phyloP scores from a whole-genome alignment of 2,113 vertebrate genomes.

The Poeciliopsis occidentalis region DNA sequence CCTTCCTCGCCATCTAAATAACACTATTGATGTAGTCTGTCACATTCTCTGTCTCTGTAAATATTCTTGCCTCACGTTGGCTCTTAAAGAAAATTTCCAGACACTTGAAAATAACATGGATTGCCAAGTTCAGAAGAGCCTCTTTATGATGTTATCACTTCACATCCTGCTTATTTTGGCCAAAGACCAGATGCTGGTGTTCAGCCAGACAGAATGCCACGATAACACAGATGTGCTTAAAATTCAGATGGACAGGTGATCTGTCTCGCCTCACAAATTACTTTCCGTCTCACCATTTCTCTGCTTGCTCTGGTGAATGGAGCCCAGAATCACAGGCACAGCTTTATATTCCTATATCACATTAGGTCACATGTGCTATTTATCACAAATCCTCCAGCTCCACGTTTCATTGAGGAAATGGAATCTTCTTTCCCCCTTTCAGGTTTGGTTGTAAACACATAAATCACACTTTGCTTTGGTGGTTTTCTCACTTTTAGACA shows the following conservation, averaged over 20 bases:
- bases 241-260: slow-evolving; percentile 18
- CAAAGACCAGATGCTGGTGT: slow-evolving; percentile 24
- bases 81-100: too few species aligned
- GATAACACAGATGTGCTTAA: slow-evolving; percentile 20
- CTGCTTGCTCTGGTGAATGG: slow-evolving; percentile 37
- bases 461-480: too few species aligned
- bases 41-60: background rate
- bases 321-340: slow-evolving; percentile 9
- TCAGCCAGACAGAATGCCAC: slow-evolving; percentile 34
- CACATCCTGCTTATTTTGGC: slow-evolving; percentile 61
- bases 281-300: slow-evolving; percentile 10
- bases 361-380: slow-evolving; percentile 18
- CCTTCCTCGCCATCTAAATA: slow-evolving; percentile 36
- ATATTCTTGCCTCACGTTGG: too few species aligned
- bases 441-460: too few species aligned
- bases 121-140: slow-evolving; percentile 38
- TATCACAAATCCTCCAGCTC: slow-evolving; percentile 37
- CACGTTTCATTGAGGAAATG: slow-evolving; percentile 22
- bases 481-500: too few species aligned
- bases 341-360: slow-evolving; percentile 10
- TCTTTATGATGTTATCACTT: slow-evolving; percentile 57
- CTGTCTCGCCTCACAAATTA: slow-evolving; percentile 7
- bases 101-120: slow-evolving; percentile 46
- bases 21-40: slow-evolving; percentile 13
- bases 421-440: too few species aligned